Base-by-base conservation (phyloP, 2,888 invertebrate species). In the Lasioglossum leucozonium region DNA sequence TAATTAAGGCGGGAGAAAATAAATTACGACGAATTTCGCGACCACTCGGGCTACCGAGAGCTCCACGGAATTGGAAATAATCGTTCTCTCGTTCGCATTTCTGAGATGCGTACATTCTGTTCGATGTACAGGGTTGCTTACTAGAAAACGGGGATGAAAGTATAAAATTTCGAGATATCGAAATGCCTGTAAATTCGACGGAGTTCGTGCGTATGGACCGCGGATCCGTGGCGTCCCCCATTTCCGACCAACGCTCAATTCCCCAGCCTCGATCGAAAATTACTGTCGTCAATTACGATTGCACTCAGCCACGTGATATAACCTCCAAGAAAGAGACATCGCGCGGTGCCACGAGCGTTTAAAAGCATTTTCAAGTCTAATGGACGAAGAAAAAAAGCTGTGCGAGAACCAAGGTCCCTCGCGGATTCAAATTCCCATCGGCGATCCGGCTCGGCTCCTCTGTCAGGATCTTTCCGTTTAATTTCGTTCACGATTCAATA, bases 1-100 rank as follows among this genome's bases (percentile, higher is more conserved):
- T 81, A 81, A 76, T 76, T 30, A 44, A 71, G 13, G n/a, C 26
- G 2, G n/a, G 13, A 0, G 69, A 37, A 51, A 71, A 80, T 77
- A 51, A 77, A 69, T 51, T 30, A 30, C 22, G 30, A 26, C 26
- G 40, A 40, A 74, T n/a, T 51, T 13, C 8, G 55, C 8, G 55
- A 26, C 16, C 30, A 30, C 18, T 55, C 62, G 16, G 34, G 34
- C 34, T 18, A 16, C 34, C 34, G 16, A 34, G n/a, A n/a, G n/a
- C 3, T 73, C 22, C 34, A 37, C n/a, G 37, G 34, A 55, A 37
- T 13, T 37, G n/a, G 34, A n/a, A 73, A 51, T 55, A 37, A 65
- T 65, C 65, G 18, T 65, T 30, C 6, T 62, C 16, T 62, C 5
- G 6, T 51, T 2, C 51, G 18, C 22, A 22, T 22, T 51, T 51